Conservation (phyloP, 2,888 invertebrate species). For the Trilocha varians region DNA sequence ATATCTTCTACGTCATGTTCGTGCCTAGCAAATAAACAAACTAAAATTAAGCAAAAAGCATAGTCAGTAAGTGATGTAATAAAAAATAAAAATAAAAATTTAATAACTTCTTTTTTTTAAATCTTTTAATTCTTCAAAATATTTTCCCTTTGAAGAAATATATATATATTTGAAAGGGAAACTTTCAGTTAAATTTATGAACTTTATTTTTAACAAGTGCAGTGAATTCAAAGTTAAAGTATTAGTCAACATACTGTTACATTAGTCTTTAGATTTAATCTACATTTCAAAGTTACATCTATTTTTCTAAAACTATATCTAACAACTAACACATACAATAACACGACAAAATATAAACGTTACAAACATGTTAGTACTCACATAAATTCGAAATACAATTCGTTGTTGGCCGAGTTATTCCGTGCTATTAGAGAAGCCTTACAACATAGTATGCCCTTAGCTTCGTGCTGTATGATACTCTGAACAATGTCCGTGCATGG, state of each 20-base stretch:
- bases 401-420: slow-evolving; percentile 49
- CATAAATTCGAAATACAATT: slow-evolving; percentile 76
- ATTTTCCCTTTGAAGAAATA: too few species aligned
- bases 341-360: too few species aligned
- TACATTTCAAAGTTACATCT: too few species aligned
- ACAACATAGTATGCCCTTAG: slow-evolving; percentile 70
- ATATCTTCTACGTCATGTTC: slow-evolving; percentile 63
- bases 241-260: neutral
- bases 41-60: slow-evolving; percentile 10
- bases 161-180: too few species aligned
- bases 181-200: too few species aligned
- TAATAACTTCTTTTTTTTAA: neutral
- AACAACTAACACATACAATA: too few species aligned
- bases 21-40: slow-evolving; percentile 36
- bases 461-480: slow-evolving; percentile 77
- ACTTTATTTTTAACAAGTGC: too few species aligned
- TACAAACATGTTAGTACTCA: slow-evolving; percentile 22
- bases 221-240: neutral
- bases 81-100: neutral
- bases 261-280: too few species aligned
- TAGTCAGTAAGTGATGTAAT: neutral
- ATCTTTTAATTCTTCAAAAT: too few species aligned
- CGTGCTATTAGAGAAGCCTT: slow-evolving; percentile 70
- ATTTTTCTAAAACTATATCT: too few species aligned
- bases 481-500: slow-evolving; percentile 78